These are phyloP conservation scores for Cristatella mucedo DNA, from an alignment of 2,888 invertebrate species.

Conservation along the genomic window DNA sequence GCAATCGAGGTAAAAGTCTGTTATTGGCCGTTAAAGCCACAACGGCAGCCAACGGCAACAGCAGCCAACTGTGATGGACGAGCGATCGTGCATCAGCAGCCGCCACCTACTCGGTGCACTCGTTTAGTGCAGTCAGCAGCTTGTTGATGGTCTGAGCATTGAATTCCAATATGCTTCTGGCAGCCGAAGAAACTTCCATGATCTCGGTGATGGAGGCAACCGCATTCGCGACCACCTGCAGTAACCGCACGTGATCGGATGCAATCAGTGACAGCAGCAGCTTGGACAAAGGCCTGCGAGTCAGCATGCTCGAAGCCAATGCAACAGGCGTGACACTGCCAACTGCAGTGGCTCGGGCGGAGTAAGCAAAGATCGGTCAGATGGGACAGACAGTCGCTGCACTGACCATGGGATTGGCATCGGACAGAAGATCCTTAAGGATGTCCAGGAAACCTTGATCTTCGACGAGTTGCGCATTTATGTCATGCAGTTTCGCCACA, in stretches of 20 bases:
- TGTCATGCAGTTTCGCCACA: slow-evolving; percentile 95
- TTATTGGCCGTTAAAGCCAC: too few relatives aligned
- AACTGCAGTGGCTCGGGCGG: background rate
- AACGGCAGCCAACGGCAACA: too few relatives aligned
- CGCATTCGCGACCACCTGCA: slow-evolving; percentile 80
- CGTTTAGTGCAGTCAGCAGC: slow-evolving; percentile 87
- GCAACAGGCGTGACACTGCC: slow-evolving; percentile 6
- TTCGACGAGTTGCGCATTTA: slow-evolving; percentile 55
- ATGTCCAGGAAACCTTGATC: slow-evolving; percentile 93
- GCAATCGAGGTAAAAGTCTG: too few relatives aligned
- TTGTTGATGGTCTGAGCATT: slow-evolving; percentile 96
- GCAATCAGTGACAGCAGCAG: background rate
- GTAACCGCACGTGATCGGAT: slow-evolving; percentile 2
- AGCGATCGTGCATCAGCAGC: too few relatives aligned
- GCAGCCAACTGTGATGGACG: too few relatives aligned
- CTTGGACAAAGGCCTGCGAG: too few relatives aligned
- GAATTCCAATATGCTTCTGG: slow-evolving; percentile 85
- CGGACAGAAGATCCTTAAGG: slow-evolving; percentile 83
- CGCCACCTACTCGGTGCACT: slow-evolving; percentile 70
- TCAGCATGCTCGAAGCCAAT: too few relatives aligned
- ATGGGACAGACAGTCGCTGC: background rate
- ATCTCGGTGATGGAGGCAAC: slow-evolving; percentile 96
- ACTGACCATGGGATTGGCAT: slow-evolving; percentile 94
- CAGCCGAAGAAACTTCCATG: slow-evolving; percentile 85
- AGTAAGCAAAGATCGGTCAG: background rate